Evolutionary conservation across 2,888 invertebrate genomes (phyloP), one percentile per base, ranked within the genome.

Genomic region (Trypoxylon attenuatum): DNA sequence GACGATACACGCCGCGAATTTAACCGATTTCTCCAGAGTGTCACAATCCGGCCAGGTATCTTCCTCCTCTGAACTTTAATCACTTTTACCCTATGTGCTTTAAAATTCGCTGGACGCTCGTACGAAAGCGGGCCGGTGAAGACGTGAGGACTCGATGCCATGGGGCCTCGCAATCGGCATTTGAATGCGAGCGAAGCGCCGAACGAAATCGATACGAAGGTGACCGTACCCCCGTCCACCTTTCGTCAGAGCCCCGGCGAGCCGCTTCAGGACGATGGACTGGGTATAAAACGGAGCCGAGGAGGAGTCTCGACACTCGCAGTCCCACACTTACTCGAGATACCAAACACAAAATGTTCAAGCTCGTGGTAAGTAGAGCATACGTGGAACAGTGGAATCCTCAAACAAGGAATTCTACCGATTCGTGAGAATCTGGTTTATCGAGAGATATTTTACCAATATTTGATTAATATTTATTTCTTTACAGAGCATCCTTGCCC

Each of bases 401-500:
- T 27, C 0, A 1, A 27, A 27, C 27, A 27, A 27, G 1, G 6
- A 27, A n/a, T 1, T 27, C 27, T 1, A 1, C 2, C 3, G 8
- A 1, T 27, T 27, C n/a, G 6, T 6, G 27, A 27, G n/a, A 10
- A 2, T 10, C 27, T 27, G n/a, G 27, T 2, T 27, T 27, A 1
- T 4, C 4, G 6, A 6, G 2, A 3, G 0, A 1, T 33, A 4
- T 33, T 33, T 10, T 33, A 8, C 2, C 29, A 5, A 1, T 27
- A 27, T 4, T 27, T 27, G 8, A 27, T 2, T 0, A 0, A 27
- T 4, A 27, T 27, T 27, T n/a, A 27, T 83, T 74, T 0, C 41
- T 50, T 54, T 56, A 0, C 69, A 87, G 87, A 65, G 81, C 71
- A 33, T 88, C 79, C 64, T 88, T 79, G 71, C 84, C 79, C 54